Percentiles rank a stretch among this genome's conserved stretches.
Evolutionary conservation across 2,888 invertebrate species (phyloP).

Genomic region (Brenthis daphne): DNA sequence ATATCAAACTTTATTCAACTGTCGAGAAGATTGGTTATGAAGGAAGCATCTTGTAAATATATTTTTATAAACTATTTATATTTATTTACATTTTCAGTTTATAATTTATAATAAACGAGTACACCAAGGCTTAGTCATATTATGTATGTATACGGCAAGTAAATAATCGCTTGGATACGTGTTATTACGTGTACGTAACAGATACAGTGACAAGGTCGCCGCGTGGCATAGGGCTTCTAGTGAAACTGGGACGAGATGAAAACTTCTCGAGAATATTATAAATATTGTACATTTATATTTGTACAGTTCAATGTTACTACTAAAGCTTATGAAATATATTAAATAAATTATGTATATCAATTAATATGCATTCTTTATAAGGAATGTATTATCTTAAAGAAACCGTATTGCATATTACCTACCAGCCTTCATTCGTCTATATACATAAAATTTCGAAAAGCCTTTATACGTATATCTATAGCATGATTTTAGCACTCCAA

Average conservation of each 20-base stretch:
- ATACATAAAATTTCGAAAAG: no score
- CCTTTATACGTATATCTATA: no score
- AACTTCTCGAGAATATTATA: constrained; percentile 23
- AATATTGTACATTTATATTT: constrained; percentile 11
- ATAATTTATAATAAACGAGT: neutral
- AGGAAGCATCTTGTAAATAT: no score
- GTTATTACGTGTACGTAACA: constrained; percentile 36
- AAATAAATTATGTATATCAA: neutral
- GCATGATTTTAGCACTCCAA: no score
- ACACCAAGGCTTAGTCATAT: neutral
- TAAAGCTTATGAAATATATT: no score
- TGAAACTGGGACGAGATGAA: constrained; percentile 29
- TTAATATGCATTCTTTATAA: neutral
- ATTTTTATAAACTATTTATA: no score
- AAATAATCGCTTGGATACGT: constrained; percentile 32
- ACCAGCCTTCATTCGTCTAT: no score
- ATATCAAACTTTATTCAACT: no score
- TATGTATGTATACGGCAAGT: constrained; percentile 20
- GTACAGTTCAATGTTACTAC: neutral
- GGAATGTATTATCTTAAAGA: neutral
- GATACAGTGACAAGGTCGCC: constrained; percentile 44
- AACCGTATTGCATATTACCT: no score
- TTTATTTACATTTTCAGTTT: no score
- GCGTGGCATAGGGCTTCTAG: constrained; percentile 42
- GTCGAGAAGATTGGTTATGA: no score